Evolutionary conservation across 2,797 vertebrate genomes (phyloP), one percentile per base, ranked within the genome.

Genomic region (Aphelocoma californica): DNA sequence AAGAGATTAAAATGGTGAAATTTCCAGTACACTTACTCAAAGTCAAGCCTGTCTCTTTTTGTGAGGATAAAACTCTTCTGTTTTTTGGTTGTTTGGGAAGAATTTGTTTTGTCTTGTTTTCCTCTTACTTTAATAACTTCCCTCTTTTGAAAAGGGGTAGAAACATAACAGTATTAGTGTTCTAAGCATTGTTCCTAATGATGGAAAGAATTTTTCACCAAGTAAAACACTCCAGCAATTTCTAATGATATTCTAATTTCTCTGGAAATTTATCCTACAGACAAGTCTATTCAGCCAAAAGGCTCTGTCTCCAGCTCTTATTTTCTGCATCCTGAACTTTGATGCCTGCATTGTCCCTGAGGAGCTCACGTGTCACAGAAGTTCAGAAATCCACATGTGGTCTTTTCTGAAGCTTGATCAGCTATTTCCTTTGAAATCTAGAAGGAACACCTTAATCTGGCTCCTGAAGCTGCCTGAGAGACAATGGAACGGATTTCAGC

Each of bases 291-390:
- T 73, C 14, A 86, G 73, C 62, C 73, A 92, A 80, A 62, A 81
- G 31, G 70, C 24, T 83, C 54, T 77, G 85, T 86, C 89, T 94
- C 91, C 85, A 96, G 2, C 57, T 88, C 71, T 32, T 38, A 66
- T 74, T 18, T 95, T 66, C 73, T 90, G 81, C 77, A 96, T 96
- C 90, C 90, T 96, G 95, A 92, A 84, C 91, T 97, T 95, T 95
- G 94, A 93, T 92, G 94, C 65, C 53, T 70, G 32, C 74, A 56
- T 13, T 50, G 72, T 88, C 82, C 66, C 93, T 53, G 56, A 79
- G 81, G 86, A 91, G 70, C 60, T 90, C 40, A 10, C 7, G 11
- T 83, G 40, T 88, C 47, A 62, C 66, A 69, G 11, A 86, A 81
- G 47, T 77, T 95, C 82, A 86, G 67, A 92, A 84, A 93, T 80